phyloP scores from a whole-genome alignment of 2,888 invertebrate genomes.

The Drosophila monieri region DNA sequence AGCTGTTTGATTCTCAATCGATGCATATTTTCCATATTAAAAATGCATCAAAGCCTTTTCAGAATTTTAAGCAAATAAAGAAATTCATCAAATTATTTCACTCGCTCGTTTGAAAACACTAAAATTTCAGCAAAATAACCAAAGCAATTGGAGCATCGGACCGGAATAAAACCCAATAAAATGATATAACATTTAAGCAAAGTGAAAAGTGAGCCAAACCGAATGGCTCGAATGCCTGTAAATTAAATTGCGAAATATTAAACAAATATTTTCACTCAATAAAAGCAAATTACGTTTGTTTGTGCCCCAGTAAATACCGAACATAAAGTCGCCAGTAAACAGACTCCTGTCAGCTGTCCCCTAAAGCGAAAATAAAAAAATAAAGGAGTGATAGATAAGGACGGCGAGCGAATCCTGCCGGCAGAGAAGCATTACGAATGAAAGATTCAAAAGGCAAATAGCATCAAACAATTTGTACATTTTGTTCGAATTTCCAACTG shows the following conservation, averaged over 20 bases:
- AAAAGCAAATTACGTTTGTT: constrained; percentile 67
- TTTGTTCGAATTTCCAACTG: constrained; percentile 46
- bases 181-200: constrained; percentile 24
- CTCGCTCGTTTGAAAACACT: constrained; percentile 11
- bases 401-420: background rate
- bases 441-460: constrained; percentile 49
- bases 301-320: constrained; percentile 55
- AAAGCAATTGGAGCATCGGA: constrained; percentile 29
- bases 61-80: constrained; percentile 38
- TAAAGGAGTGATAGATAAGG: constrained; percentile 3
- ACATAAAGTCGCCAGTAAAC: constrained; percentile 53
- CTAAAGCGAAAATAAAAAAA: background rate
- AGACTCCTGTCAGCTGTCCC: constrained; percentile 37
- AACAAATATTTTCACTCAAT: constrained; percentile 71
- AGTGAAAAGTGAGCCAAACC: constrained; percentile 16
- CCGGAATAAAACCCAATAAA: constrained; percentile 13
- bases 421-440: constrained; percentile 1
- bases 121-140: constrained; percentile 12
- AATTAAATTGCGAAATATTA: constrained; percentile 60
- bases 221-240: constrained; percentile 42
- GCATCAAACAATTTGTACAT: constrained; percentile 59
- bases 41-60: constrained; percentile 39
- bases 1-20: background rate
- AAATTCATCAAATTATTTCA: constrained; percentile 19
- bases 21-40: constrained; percentile 30